Conservation (phyloP, 2,113 vertebrate species). For the Mobula hypostoma region DNA sequence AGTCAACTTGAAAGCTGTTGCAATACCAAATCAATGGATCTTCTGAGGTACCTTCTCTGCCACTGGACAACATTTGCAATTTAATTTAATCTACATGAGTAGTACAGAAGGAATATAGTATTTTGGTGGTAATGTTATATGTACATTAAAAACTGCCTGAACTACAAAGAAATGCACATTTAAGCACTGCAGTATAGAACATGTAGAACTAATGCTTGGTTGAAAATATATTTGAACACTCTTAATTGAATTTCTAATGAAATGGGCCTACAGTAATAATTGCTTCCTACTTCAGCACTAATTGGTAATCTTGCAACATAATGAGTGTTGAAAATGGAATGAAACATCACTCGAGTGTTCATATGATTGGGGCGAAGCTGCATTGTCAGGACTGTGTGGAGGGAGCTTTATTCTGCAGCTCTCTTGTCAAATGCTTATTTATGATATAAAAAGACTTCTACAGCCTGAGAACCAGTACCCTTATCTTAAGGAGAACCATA, state of each 20-base stretch:
- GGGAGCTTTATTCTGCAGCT: not conserved
- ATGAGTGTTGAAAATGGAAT: not conserved
- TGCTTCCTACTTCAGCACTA: not conserved
- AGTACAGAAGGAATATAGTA: not conserved
- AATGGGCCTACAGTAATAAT: not conserved
- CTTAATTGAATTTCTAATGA: not conserved
- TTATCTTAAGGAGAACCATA: not conserved
- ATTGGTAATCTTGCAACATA: not conserved
- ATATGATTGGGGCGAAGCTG: not conserved
- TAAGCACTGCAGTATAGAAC: not conserved
- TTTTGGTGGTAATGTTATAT: not conserved
- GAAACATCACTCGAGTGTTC: not conserved
- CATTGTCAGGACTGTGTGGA: not conserved
- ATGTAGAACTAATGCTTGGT: not conserved
- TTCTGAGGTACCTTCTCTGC: not conserved
- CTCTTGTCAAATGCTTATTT: too few relatives aligned
- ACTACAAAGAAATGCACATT: not conserved
- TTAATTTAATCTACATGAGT: not conserved
- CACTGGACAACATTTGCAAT: not conserved
- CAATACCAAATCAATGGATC: not conserved
- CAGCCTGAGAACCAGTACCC: not conserved
- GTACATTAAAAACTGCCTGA: too few relatives aligned
- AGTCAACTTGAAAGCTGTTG: not conserved
- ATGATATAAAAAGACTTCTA: not conserved
- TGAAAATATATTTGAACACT: not conserved